phyloP scores from a whole-genome alignment of 2,888 invertebrate species.

The Lamellibrachia satsuma region DNA sequence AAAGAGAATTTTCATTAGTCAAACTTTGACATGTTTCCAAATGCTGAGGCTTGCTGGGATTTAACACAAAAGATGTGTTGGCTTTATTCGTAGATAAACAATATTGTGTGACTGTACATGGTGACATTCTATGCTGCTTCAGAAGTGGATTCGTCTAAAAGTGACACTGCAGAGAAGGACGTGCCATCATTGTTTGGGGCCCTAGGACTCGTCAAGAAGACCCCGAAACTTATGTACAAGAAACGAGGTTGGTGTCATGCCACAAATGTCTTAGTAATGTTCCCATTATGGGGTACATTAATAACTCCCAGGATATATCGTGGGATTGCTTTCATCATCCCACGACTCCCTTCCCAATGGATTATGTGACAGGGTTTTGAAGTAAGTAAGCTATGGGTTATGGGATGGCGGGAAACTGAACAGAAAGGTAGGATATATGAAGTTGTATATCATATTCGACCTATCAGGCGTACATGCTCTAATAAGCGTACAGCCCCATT shows the following conservation, averaged over 20 bases:
- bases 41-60: not conserved
- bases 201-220: constrained; percentile 59
- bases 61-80: not conserved
- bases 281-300: not conserved
- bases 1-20: no score
- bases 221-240: not conserved
- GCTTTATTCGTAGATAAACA: not conserved
- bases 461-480: no score
- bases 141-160: constrained; percentile 42
- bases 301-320: not conserved
- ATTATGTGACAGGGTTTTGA: no score
- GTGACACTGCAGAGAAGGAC: constrained; percentile 42
- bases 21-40: not conserved
- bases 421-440: no score
- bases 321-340: not conserved
- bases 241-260: not conserved
- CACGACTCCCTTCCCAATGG: no score
- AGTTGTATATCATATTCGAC: no score
- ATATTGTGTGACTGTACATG: not conserved
- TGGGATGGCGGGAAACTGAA: no score
- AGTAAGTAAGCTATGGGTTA: no score
- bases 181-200: constrained; percentile 58
- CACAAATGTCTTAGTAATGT: not conserved
- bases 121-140: constrained; percentile 25
- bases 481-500: no score